Evolutionary conservation across 2,113 vertebrate genomes (phyloP).

Genomic region (Melospiza melodia): DNA sequence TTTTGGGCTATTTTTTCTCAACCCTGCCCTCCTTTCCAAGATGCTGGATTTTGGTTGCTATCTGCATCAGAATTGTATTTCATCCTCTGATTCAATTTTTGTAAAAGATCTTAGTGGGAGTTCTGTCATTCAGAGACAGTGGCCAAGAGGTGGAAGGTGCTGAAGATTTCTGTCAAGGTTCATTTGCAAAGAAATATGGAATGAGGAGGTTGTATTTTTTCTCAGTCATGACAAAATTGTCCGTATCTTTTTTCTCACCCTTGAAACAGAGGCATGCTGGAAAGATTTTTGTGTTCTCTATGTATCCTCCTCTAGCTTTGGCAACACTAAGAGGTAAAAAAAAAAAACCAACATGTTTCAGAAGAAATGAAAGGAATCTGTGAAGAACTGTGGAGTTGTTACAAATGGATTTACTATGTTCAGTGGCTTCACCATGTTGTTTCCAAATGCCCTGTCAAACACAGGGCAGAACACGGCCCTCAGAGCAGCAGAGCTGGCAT

Average conservation of each 20-base stretch:
- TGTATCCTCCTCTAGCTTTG: not conserved
- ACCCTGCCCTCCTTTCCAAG: not conserved
- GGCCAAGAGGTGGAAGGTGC: not conserved
- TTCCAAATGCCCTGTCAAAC: not conserved
- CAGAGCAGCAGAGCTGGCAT: not conserved
- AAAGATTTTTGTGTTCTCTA: not conserved
- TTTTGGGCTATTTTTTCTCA: not conserved
- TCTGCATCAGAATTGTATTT: not conserved
- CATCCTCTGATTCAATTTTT: not conserved
- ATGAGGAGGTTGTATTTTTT: not conserved
- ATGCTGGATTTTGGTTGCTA: not conserved
- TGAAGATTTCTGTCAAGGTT: not conserved
- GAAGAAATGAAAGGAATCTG: not conserved
- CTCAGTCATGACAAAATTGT: not conserved
- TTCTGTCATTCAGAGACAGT: not conserved
- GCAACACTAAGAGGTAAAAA: not conserved
- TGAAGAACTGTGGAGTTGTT: not conserved
- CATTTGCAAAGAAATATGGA: not conserved
- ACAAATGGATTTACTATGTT: not conserved
- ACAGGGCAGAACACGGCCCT: not conserved
- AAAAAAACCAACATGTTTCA: not conserved
- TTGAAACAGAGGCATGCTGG: not conserved
- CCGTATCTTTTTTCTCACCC: not conserved
- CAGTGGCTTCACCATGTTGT: not conserved
- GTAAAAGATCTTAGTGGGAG: not conserved